Evolutionary conservation across 2,888 invertebrate species (phyloP).

Genomic region (Antheraea yamamai): DNA sequence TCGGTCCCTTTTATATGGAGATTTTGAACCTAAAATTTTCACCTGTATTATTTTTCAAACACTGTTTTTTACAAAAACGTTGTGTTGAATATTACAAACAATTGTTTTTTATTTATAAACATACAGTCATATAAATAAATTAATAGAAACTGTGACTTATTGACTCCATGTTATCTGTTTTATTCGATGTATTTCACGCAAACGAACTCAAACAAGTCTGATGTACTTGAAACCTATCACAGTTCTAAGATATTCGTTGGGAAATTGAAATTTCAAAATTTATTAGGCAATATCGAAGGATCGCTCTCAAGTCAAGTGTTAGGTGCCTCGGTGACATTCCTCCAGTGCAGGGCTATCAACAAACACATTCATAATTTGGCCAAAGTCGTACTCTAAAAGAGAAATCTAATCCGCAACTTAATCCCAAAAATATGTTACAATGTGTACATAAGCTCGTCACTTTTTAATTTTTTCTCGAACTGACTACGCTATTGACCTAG

Average conservation of each 20-base stretch:
- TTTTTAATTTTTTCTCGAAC: too few relatives aligned
- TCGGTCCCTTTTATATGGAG: too few relatives aligned
- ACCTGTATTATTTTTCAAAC: too few relatives aligned
- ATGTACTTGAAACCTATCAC: not conserved
- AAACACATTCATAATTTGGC: not conserved
- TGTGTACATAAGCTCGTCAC: not conserved
- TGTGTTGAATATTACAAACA: too few relatives aligned
- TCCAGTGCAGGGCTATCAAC: conserved; percentile 29
- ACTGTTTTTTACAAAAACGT: too few relatives aligned
- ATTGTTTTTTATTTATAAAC: too few relatives aligned
- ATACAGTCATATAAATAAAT: too few relatives aligned
- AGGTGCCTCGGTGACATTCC: conserved; percentile 46
- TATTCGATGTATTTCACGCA: not conserved
- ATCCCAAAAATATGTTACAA: not conserved
- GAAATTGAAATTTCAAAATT: conserved; percentile 69
- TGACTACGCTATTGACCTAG: too few relatives aligned
- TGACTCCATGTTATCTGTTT: not conserved
- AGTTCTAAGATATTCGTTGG: conserved; percentile 19
- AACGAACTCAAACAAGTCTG: not conserved
- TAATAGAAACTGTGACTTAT: too few relatives aligned
- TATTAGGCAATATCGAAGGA: conserved; percentile 63
- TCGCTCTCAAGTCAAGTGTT: conserved; percentile 49
- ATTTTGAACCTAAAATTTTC: too few relatives aligned
- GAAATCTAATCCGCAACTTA: not conserved
- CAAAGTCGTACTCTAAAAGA: not conserved